These are phyloP conservation scores for Alentia gelatinosa DNA, from an alignment of 2,888 invertebrate genomes.

Conservation along the genomic window DNA sequence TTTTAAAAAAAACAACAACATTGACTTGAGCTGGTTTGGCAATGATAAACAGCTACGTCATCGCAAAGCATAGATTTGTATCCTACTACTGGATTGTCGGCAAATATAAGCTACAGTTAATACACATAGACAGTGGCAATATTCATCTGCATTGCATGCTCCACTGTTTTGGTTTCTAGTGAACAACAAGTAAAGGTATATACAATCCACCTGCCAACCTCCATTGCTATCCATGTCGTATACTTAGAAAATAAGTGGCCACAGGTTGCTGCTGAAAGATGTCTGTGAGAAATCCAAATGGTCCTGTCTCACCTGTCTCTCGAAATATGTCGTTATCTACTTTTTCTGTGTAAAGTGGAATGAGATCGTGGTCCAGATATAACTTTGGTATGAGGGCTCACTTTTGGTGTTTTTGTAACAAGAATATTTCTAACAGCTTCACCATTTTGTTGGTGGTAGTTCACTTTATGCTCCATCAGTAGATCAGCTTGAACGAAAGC, in stretches of 20 bases:
- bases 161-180: not conserved
- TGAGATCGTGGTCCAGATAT: not conserved
- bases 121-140: not conserved
- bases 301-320: not conserved
- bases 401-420: not conserved
- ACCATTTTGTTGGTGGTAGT: conserved; percentile 44
- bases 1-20: too few relatives aligned
- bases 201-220: not conserved
- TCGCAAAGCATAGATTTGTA: too few relatives aligned
- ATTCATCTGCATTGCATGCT: not conserved
- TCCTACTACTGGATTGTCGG: not conserved
- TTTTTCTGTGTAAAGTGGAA: conserved; percentile 13
- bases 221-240: not conserved
- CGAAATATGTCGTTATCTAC: not conserved
- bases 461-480: conserved; percentile 33
- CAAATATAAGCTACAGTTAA: not conserved
- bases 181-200: not conserved
- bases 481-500: conserved; percentile 40
- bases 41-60: too few relatives aligned
- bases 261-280: not conserved
- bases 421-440: conserved; percentile 20
- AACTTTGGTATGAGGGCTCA: not conserved
- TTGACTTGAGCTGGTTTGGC: too few relatives aligned
- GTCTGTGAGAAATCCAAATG: not conserved
- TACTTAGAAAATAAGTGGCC: not conserved